Conservation (phyloP, 30 jellyfish, hydroid and myxozoan species). For the Morbakka virulenta region DNA sequence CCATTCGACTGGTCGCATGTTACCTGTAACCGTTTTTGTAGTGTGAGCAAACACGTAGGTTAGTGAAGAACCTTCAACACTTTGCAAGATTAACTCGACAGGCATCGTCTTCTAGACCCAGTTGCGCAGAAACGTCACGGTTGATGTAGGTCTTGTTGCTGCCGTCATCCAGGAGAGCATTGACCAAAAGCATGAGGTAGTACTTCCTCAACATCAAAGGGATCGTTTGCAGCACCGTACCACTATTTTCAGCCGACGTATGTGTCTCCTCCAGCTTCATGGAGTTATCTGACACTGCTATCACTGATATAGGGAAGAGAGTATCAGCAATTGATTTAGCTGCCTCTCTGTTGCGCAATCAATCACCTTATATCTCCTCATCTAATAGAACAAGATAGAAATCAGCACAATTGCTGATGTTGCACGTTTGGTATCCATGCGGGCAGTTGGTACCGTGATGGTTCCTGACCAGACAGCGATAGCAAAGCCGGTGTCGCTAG, state of each 20-base stretch:
- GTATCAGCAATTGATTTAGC: no score
- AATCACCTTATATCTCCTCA: no score
- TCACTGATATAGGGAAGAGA: no score
- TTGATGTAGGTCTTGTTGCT: slow-evolving; percentile 58
- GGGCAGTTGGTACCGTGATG: neutral
- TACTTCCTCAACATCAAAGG: slow-evolving; percentile 42
- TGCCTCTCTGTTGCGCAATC: no score
- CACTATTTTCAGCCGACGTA: no score
- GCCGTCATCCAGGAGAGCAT: slow-evolving; percentile 58
- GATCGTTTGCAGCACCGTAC: slow-evolving; percentile 22
- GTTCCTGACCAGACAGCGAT: neutral
- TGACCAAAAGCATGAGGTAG: slow-evolving; percentile 9
- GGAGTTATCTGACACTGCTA: no score
- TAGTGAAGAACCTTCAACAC: slow-evolving; percentile 13
- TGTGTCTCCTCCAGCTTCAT: no score
- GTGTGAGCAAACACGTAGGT: neutral
- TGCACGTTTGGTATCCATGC: no score
- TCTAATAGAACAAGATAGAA: no score
- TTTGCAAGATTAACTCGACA: slow-evolving; percentile 25
- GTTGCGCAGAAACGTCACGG: slow-evolving; percentile 54
- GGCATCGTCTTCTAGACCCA: slow-evolving; percentile 14
- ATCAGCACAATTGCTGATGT: no score
- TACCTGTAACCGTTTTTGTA: slow-evolving; percentile 42
- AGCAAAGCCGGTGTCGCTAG: neutral
- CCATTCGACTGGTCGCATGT: slow-evolving; percentile 20